A percentile compares a stretch with the other conserved stretches of the same genome.
Evolutionary conservation across 1,140 invertebrate genomes (phyloP).

Genomic region (Brachystomella parvula): DNA sequence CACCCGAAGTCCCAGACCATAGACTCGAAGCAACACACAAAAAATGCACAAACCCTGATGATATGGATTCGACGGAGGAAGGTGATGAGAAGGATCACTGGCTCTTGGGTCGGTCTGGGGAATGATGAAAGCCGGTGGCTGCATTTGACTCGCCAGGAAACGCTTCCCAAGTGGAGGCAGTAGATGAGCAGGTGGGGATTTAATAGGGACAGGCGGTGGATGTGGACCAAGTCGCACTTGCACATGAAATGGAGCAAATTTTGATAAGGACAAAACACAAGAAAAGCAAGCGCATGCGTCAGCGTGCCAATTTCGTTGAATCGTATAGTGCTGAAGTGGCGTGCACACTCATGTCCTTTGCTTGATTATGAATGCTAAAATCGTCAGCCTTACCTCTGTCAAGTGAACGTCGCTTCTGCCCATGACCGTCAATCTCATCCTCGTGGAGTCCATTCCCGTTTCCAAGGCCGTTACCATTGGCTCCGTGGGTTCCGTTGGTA

Average conservation of each 20-base stretch:
- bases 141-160: not conserved
- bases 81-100: not conserved
- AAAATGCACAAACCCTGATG: constrained; percentile 21
- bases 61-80: constrained; percentile 24
- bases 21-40: too few relatives aligned
- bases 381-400: constrained; percentile 30
- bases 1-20: too few relatives aligned
- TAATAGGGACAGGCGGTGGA: constrained; percentile 27
- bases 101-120: not conserved
- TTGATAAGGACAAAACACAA: not conserved
- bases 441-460: constrained; percentile 19
- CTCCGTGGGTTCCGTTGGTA: not conserved
- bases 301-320: too few relatives aligned
- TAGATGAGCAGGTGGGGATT: constrained; percentile 23
- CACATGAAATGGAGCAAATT: constrained; percentile 11
- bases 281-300: constrained; percentile 1
- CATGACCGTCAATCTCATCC: constrained; percentile 21
- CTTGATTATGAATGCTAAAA: too few relatives aligned
- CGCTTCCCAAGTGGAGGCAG: constrained; percentile 20
- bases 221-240: constrained; percentile 10
- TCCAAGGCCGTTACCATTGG: constrained; percentile 13
- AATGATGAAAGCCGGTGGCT: not conserved
- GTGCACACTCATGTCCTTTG: not conserved
- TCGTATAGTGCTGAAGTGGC: not conserved
- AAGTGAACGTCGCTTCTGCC: constrained; percentile 24